These are phyloP conservation scores for Dryobota labecula DNA, from an alignment of 2,888 invertebrate species.

Conservation along the genomic window DNA sequence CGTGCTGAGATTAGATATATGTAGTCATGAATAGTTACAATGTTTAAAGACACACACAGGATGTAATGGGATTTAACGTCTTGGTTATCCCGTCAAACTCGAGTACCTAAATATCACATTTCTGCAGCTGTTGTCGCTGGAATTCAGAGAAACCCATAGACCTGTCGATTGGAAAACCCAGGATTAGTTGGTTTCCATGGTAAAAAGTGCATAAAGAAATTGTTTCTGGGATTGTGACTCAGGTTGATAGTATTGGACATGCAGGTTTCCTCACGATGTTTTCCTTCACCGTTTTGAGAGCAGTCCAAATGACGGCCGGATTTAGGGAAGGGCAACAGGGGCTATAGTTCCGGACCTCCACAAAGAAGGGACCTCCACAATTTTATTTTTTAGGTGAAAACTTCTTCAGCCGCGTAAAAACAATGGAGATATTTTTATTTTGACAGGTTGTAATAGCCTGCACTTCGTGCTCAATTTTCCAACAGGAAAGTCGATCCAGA, in stretches of 20 bases:
- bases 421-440: background rate
- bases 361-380: too few relatives aligned
- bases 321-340: too few relatives aligned
- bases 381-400: too few relatives aligned
- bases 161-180: background rate
- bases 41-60: background rate
- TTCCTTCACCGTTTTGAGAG: too few relatives aligned
- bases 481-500: slow-evolving; percentile 19
- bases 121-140: background rate
- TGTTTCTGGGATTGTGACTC: background rate
- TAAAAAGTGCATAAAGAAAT: background rate
- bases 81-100: background rate
- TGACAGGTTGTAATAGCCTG: background rate
- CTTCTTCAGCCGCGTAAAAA: too few relatives aligned
- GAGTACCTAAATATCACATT: background rate
- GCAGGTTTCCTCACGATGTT: too few relatives aligned
- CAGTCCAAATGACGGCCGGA: too few relatives aligned
- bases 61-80: slow-evolving; percentile 1
- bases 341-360: too few relatives aligned
- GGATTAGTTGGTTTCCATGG: background rate
- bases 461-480: background rate
- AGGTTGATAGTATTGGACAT: background rate
- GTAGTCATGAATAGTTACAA: too few relatives aligned
- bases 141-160: background rate
- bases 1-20: background rate